Percentiles rank a stretch among this genome's conserved stretches.
phyloP scores from a whole-genome alignment of 2,888 invertebrate species.

The Coleophora deauratella region DNA sequence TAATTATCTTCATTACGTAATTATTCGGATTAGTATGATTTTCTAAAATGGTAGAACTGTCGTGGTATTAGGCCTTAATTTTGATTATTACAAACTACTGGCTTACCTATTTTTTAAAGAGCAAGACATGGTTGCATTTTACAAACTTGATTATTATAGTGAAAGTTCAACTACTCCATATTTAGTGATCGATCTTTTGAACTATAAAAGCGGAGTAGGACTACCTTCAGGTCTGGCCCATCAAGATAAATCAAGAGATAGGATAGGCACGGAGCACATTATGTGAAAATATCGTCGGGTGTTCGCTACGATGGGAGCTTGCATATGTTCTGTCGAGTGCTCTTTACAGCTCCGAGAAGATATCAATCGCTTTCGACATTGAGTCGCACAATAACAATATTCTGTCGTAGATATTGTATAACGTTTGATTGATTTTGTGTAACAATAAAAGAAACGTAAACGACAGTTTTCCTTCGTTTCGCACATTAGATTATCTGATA shows the following conservation, averaged over 20 bases:
- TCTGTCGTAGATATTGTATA: neutral
- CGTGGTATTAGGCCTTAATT: too few relatives aligned
- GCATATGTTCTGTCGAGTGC: constrained; percentile 35
- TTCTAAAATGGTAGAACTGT: too few relatives aligned
- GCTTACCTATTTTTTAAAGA: too few relatives aligned
- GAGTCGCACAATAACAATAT: constrained; percentile 11
- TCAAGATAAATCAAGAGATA: constrained; percentile 54
- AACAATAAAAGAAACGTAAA: neutral
- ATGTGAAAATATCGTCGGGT: constrained; percentile 45
- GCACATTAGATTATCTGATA: too few relatives aligned
- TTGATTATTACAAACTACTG: too few relatives aligned
- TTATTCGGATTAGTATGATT: too few relatives aligned
- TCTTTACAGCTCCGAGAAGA: constrained; percentile 27
- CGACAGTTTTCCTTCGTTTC: too few relatives aligned
- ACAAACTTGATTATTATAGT: too few relatives aligned
- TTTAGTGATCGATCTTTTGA: too few relatives aligned
- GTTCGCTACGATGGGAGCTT: constrained; percentile 41
- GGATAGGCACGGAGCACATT: constrained; percentile 42
- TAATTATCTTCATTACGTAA: too few relatives aligned
- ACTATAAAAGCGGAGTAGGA: constrained; percentile 1
- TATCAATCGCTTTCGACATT: constrained; percentile 36
- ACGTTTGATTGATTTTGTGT: neutral
- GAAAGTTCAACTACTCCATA: neutral
- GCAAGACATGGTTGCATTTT: too few relatives aligned
- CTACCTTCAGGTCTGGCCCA: constrained; percentile 30